Evolutionary conservation across 2,113 vertebrate genomes (phyloP).

Genomic region (Prochilodus magdalenae): DNA sequence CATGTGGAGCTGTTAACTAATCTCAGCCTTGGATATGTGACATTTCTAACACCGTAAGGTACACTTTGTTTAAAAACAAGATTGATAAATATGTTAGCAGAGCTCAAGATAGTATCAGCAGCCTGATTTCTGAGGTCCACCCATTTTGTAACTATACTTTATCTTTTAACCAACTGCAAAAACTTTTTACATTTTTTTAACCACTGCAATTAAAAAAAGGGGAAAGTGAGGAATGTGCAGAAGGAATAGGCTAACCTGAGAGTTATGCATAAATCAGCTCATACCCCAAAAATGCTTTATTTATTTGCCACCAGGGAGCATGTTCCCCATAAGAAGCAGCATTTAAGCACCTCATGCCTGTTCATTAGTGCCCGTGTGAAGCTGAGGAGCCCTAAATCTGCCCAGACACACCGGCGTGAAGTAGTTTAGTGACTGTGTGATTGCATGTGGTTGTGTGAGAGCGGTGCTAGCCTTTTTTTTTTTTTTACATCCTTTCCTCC

Average conservation of each 20-base stretch:
- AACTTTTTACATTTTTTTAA: not conserved
- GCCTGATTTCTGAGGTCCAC: too few relatives aligned
- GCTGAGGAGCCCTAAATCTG: conserved; percentile 56
- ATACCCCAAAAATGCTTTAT: conserved; percentile 23
- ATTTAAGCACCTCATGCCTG: conserved; percentile 45
- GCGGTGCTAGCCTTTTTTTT: conserved; percentile 21
- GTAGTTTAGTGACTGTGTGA: conserved; percentile 49
- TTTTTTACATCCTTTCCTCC: conserved; percentile 45
- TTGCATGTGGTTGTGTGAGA: conserved; percentile 44
- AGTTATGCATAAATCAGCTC: conserved; percentile 40
- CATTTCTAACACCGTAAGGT: too few relatives aligned
- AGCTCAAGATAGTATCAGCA: too few relatives aligned
- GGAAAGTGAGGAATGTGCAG: not conserved
- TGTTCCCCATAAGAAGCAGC: conserved; percentile 46
- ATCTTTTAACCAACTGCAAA: not conserved
- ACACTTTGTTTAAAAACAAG: too few relatives aligned
- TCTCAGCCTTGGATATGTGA: too few relatives aligned
- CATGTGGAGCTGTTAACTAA: too few relatives aligned
- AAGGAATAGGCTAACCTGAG: too few relatives aligned
- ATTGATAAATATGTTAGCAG: too few relatives aligned
- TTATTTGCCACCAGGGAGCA: conserved; percentile 53
- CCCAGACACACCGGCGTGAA: conserved; percentile 33
- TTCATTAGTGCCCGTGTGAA: conserved; percentile 54
- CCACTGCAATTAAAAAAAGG: conserved; percentile 5
- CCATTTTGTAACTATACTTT: conserved; percentile 6